phyloP scores from a whole-genome alignment of 2,113 vertebrate genomes.

The Heterocephalus glaber region DNA sequence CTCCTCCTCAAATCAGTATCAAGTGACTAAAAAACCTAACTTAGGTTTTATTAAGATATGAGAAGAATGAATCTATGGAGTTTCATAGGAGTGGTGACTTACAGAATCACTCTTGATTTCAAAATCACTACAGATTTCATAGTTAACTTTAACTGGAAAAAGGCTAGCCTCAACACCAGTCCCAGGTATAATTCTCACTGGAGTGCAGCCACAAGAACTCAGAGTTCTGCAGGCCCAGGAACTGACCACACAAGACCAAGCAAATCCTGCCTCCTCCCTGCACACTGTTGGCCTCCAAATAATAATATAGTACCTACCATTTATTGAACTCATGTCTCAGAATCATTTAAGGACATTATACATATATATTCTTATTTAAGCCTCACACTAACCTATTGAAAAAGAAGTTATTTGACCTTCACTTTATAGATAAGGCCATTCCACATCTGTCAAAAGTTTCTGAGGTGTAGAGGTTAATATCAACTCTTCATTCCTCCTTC shows the following conservation, averaged over 20 bases:
- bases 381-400: neutral
- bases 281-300: neutral
- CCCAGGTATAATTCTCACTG: neutral
- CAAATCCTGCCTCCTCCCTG: neutral
- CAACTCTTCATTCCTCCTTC: neutral
- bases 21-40: neutral
- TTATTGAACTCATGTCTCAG: neutral
- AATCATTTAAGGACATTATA: neutral
- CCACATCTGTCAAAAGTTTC: neutral
- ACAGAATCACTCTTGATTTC: neutral
- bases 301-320: neutral
- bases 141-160: neutral
- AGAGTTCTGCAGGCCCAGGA: accelerated
- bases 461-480: neutral
- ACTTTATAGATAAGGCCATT: neutral
- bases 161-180: neutral
- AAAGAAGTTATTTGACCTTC: neutral
- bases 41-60: neutral
- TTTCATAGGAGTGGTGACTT: neutral
- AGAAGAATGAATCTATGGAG: neutral
- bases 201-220: neutral
- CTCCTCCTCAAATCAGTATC: neutral
- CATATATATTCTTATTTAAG: neutral
- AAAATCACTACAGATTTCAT: neutral
- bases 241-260: neutral